Base-by-base conservation (phyloP, 1,140 invertebrate genomes). In the Drosophila malerkotliana region DNA sequence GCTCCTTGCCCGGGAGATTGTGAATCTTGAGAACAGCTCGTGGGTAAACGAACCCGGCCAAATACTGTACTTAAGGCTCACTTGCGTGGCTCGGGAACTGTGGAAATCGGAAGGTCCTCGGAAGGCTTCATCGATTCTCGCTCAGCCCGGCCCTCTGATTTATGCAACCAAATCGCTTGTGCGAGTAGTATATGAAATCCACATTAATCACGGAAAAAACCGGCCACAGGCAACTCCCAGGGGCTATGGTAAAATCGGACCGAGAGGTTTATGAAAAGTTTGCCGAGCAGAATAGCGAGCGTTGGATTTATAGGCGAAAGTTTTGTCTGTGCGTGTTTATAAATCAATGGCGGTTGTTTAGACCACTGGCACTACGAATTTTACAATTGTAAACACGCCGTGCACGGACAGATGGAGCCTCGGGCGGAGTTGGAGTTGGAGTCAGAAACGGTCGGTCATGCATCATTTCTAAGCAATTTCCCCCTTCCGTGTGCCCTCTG, bases 401-500 rank as follows among this genome's bases (percentile, higher is more conserved):
- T 12, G 49, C 37, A 28, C 60, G 57, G 39, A 49, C 57, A 68
- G 77, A 59, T 37, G 34, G 34, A 37, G 10, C 34, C 32, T 75
- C 39, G 44, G 47, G 59, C 47, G 41, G 58, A 68, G 48, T 44
- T 63, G 26, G 58, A 68, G 48, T 49, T 63, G 21, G 60, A 34
- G n/a, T 44, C 41, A 44, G 14, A 44, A 49, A 64, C 47, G 78
- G 66, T 76, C 59, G 78, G 66, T 79, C 62, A 81, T 89, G 77
- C 74, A 89, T 89, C 80, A 89, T 90, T 90, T 82, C 87, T 82
- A 82, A 90, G 85, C 81, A 90, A 90, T 90, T 90, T 90, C 85
- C 34, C 34, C 12, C 34, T 12, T 64, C 77, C 78, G 78, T 87
- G 74, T 75, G 78, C 52, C 54, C 49, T 15, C 9, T 37, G 12